Evolutionary conservation across 1,140 invertebrate genomes (phyloP), one percentile per base, ranked within the genome.

Genomic region (Eumaeus atala): DNA sequence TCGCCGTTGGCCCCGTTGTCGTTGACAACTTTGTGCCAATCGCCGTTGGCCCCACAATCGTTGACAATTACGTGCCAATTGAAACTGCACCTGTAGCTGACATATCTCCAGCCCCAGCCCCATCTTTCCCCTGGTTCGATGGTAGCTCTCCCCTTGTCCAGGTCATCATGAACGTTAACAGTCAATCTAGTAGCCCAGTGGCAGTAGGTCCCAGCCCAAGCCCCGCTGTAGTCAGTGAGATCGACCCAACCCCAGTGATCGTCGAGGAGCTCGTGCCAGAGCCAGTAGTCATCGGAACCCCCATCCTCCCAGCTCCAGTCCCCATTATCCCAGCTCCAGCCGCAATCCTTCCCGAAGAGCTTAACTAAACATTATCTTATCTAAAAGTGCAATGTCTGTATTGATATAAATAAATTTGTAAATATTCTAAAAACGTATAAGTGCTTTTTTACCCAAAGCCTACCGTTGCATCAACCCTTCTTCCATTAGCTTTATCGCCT

Each of bases 341-440:
- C 21, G 36, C 59, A 10, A 38, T 17, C 37, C 57, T 59, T 1
- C 63, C 59, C 38, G 51, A 61, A 12, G 36, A 16, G 16, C 53
- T 56, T 48, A 61, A 65, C 59, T 65, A 61, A 58, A 17, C 21
- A 3, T 58, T 9, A 38, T 14, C 34, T 51, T 56, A 2, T 59
- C 58, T 33, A 48, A 61, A 10, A 40, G 21, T 6, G 21, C 21
- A 28, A 28, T 28, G 21, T 28, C 21, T 28, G 21, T 28, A 28
- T 6, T 28, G 21, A 28, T 28, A 28, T 2, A 28, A 28, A 28
- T 28, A 28, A 28, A 28, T 28, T 28, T 28, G 21, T 3, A 28
- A 28, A 28, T 6, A 28, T 28, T 28, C 6, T 28, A 6, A 28
- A 28, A 28, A 2, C 21, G 21, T 28, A 28, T 28, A 28, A 28